Conservation (phyloP, 1,140 invertebrate genomes). For the Mizuhopecten yessoensis region DNA sequence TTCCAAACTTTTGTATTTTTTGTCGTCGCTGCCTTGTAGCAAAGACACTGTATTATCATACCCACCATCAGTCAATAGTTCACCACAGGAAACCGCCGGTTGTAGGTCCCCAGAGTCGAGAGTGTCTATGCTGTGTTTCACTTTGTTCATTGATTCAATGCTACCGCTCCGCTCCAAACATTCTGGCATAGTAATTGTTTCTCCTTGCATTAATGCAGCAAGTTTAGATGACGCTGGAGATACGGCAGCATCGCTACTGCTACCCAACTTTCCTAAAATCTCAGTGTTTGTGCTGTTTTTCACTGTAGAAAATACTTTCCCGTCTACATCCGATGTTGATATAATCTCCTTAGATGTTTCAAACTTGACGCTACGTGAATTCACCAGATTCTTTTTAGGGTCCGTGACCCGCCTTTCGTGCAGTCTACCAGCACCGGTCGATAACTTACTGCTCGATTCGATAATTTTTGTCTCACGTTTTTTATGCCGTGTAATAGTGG, state of each 20-base stretch:
- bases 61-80: slow-evolving; percentile 29
- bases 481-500: slow-evolving; percentile 6
- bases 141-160: slow-evolving; percentile 28
- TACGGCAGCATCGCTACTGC: slow-evolving; percentile 14
- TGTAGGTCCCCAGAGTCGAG: slow-evolving; percentile 16
- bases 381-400: slow-evolving; percentile 15
- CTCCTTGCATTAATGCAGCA: slow-evolving; percentile 23
- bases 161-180: slow-evolving; percentile 36
- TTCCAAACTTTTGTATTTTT: slow-evolving; percentile 28
- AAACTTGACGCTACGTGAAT: slow-evolving; percentile 31
- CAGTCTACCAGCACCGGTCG: background rate
- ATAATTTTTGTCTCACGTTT: slow-evolving; percentile 39
- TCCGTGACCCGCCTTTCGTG: slow-evolving; percentile 27
- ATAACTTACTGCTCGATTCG: slow-evolving; percentile 15
- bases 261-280: slow-evolving; percentile 38
- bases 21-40: background rate
- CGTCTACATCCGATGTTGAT: slow-evolving; percentile 32
- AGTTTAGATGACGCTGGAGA: slow-evolving; percentile 19
- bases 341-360: slow-evolving; percentile 39
- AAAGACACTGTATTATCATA: slow-evolving; percentile 11
- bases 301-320: slow-evolving; percentile 27
- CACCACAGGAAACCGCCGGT: slow-evolving; percentile 4
- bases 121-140: slow-evolving; percentile 38
- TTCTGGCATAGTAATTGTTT: slow-evolving; percentile 34
- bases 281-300: slow-evolving; percentile 26